phyloP scores from a whole-genome alignment of 2,113 vertebrate species.

The Bungarus multicinctus region DNA sequence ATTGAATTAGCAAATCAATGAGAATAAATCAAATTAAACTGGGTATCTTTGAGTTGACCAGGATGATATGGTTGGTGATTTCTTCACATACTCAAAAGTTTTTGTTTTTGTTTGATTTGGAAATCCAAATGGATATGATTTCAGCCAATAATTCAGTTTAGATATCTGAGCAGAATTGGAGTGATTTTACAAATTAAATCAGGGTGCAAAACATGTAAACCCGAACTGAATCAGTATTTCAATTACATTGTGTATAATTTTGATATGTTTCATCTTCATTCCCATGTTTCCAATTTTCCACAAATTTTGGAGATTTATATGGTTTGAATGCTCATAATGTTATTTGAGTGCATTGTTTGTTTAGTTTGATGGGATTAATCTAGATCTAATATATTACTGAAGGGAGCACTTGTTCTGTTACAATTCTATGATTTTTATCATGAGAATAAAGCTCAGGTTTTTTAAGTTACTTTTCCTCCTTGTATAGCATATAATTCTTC shows the following conservation, averaged over 20 bases:
- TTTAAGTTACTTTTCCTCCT: not conserved
- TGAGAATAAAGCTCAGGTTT: not conserved
- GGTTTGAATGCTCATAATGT: not conserved
- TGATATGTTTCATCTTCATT: not conserved
- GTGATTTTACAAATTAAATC: not conserved
- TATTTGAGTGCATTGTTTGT: not conserved
- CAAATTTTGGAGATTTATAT: not conserved
- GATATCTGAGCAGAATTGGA: not conserved
- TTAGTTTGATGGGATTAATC: not conserved
- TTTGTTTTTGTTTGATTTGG: not conserved
- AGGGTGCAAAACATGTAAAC: not conserved
- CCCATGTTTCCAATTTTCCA: not conserved
- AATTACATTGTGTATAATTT: not conserved
- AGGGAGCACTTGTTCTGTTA: not conserved
- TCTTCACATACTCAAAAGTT: not conserved
- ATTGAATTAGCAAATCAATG: not conserved
- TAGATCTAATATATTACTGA: not conserved
- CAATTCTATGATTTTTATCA: not conserved
- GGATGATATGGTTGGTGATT: not conserved
- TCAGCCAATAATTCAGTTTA: not conserved
- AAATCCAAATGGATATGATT: not conserved
- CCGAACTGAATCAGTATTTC: not conserved
- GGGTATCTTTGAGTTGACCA: not conserved
- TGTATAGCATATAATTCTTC: fast-evolving
- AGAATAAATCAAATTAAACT: not conserved